Percentiles rank a stretch among this genome's conserved stretches.
Conservation (phyloP, 2,888 invertebrate species). For the Parasteatoda lunata region DNA sequence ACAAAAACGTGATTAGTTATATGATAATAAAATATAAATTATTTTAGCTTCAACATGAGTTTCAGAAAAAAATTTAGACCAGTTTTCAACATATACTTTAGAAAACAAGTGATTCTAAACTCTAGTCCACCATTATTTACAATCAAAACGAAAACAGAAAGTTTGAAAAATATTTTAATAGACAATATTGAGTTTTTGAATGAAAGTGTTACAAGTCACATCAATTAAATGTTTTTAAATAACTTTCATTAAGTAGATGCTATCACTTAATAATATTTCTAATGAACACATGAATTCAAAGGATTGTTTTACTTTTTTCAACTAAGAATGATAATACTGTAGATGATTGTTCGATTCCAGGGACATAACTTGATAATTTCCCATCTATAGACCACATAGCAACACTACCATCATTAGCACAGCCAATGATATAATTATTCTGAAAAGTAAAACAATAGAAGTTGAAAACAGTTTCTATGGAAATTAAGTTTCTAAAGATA, state of each 20-base stretch:
- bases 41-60: too few relatives aligned
- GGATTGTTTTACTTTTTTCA: slow-evolving; percentile 26
- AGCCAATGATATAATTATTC: slow-evolving; percentile 38
- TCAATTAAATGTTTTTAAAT: background rate
- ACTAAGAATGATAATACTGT: slow-evolving; percentile 38
- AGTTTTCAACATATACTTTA: too few relatives aligned
- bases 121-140: too few relatives aligned
- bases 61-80: too few relatives aligned
- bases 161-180: too few relatives aligned
- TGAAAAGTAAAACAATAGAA: slow-evolving; percentile 8
- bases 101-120: too few relatives aligned
- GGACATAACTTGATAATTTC: slow-evolving; percentile 32
- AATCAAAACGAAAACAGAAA: too few relatives aligned
- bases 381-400: slow-evolving; percentile 47
- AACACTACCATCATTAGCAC: slow-evolving; percentile 56
- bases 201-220: background rate
- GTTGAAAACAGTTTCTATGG: background rate
- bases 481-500: background rate
- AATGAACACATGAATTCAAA: background rate
- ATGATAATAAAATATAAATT: background rate
- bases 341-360: slow-evolving; percentile 55
- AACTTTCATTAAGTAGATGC: background rate
- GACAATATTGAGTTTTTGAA: background rate
- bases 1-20: background rate
- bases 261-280: background rate